phyloP scores from a whole-genome alignment of 2,888 invertebrate genomes.

The Candidula unifasciata region DNA sequence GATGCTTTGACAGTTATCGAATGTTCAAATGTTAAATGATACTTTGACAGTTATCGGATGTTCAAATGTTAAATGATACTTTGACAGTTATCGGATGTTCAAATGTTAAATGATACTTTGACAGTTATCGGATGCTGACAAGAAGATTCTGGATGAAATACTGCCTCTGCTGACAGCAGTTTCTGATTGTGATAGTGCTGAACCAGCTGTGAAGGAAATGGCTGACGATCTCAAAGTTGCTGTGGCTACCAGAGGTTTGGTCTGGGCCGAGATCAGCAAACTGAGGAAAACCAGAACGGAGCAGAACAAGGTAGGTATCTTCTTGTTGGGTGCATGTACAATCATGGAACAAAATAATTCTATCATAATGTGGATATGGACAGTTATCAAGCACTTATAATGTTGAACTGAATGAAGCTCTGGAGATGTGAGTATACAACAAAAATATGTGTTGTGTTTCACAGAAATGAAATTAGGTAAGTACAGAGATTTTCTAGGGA shows the following conservation, averaged over 20 bases:
- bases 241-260: conserved; percentile 75
- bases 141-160: conserved; percentile 64
- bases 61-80: too few species aligned
- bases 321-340: neutral
- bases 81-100: neutral
- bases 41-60: conserved; percentile 60
- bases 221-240: conserved; percentile 75
- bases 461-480: too few species aligned
- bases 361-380: too few species aligned
- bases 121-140: conserved; percentile 67
- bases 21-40: conserved; percentile 43
- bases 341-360: too few species aligned
- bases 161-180: conserved; percentile 71
- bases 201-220: conserved; percentile 69
- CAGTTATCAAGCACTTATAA: too few species aligned
- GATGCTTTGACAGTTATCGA: conserved; percentile 59
- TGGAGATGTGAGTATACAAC: too few species aligned
- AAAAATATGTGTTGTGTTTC: too few species aligned
- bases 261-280: conserved; percentile 64
- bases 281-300: neutral
- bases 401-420: too few species aligned
- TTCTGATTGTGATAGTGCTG: conserved; percentile 62
- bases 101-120: neutral
- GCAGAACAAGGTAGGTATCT: neutral
- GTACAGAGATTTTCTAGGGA: too few species aligned